These are phyloP conservation scores for Amphipoea oculea DNA, from an alignment of 2,888 invertebrate genomes.

Conservation along the genomic window DNA sequence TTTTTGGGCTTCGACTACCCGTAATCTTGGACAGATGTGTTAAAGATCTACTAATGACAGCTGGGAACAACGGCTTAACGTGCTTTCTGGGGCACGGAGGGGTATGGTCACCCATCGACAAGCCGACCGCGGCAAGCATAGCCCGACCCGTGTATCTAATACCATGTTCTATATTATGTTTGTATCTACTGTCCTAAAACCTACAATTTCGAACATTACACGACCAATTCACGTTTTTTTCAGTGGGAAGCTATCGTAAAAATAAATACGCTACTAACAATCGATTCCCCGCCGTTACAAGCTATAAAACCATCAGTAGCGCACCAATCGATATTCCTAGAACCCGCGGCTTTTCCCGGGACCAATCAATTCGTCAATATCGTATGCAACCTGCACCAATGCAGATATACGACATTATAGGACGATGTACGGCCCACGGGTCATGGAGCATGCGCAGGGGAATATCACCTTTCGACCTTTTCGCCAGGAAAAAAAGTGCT, in stretches of 20 bases:
- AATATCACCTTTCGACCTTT: conserved; percentile 52
- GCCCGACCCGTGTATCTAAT: neutral
- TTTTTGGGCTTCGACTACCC: no score
- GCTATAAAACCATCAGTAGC: conserved; percentile 23
- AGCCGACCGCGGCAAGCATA: neutral
- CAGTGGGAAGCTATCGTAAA: conserved; percentile 42
- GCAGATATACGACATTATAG: conserved; percentile 38
- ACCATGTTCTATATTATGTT: neutral
- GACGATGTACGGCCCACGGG: conserved; percentile 34
- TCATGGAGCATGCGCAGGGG: conserved; percentile 62
- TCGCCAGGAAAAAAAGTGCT: neutral
- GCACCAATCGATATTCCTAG: conserved; percentile 25
- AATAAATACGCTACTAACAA: conserved; percentile 14
- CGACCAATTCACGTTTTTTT: conserved; percentile 11
- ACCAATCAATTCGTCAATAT: conserved; percentile 60
- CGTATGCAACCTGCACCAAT: conserved; percentile 56
- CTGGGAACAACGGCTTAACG: no score
- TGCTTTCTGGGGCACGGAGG: no score
- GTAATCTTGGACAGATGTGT: no score
- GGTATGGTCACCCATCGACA: no score
- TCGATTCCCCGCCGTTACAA: conserved; percentile 29
- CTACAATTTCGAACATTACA: neutral
- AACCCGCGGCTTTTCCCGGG: conserved; percentile 32
- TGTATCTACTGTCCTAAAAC: neutral
- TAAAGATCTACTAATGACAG: no score